Percentiles rank a stretch among this genome's conserved stretches.
phyloP scores from a whole-genome alignment of 2,113 vertebrate species.

The Accipiter virgatus region DNA sequence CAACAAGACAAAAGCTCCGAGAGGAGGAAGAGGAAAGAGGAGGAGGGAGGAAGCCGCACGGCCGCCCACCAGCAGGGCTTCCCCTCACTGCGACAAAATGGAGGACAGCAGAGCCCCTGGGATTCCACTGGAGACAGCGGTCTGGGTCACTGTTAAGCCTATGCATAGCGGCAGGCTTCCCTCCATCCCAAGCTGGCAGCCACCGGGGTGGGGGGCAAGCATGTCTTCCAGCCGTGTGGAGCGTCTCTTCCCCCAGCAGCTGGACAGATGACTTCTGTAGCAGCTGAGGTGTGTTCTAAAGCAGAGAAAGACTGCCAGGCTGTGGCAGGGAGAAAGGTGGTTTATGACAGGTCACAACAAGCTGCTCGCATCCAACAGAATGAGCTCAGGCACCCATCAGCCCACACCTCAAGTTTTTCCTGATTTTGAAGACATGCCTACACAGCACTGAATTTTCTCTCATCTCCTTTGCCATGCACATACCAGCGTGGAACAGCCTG shows the following conservation, averaged over 20 bases:
- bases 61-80: not conserved
- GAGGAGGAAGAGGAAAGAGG: not conserved
- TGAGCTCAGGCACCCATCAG: not conserved
- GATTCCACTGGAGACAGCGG: not conserved
- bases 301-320: no score
- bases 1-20: not conserved
- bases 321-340: not conserved
- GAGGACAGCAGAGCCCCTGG: not conserved
- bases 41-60: not conserved
- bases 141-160: no score
- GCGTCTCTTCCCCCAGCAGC: not conserved
- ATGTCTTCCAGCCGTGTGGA: accelerated
- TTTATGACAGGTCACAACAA: not conserved
- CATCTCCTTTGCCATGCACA: accelerated
- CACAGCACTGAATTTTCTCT: not conserved
- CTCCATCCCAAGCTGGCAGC: not conserved
- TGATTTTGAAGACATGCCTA: not conserved
- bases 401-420: not conserved
- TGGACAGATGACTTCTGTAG: not conserved
- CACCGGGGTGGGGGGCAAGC: accelerated
- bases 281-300: no score
- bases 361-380: not conserved
- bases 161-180: not conserved
- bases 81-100: slow-evolving; percentile 14
- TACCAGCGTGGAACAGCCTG: accelerated